Evolutionary conservation across 2,888 invertebrate genomes (phyloP).

Genomic region (Caenorhabditis sinica): DNA sequence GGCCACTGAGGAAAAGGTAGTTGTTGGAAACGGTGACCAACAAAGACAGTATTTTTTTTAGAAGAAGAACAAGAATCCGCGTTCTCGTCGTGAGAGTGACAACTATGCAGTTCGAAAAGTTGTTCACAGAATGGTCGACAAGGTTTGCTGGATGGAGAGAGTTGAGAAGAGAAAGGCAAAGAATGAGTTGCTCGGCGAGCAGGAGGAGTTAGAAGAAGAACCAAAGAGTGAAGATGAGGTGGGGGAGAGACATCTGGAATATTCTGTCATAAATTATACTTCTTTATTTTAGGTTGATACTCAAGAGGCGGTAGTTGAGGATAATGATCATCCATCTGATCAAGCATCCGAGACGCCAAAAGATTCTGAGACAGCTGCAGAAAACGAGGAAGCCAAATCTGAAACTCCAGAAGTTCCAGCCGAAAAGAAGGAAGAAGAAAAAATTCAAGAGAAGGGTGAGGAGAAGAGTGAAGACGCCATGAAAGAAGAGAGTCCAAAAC

Average conservation of each 20-base stretch:
- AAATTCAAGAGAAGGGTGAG: not conserved
- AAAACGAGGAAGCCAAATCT: not conserved
- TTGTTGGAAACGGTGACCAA: not conserved
- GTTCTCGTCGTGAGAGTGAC: conserved; percentile 61
- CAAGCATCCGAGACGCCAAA: conserved; percentile 13
- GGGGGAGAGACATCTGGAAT: not conserved
- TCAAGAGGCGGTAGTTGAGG: conserved; percentile 9
- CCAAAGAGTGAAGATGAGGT: conserved; percentile 57
- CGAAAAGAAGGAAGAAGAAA: not conserved
- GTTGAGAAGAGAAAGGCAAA: conserved; percentile 62
- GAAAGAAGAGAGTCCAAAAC: conserved; percentile 21
- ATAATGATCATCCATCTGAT: conserved; percentile 11
- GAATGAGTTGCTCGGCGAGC: conserved; percentile 50
- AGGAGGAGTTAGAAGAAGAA: conserved; percentile 48
- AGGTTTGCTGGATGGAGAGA: conserved; percentile 62
- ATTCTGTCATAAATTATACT: not conserved
- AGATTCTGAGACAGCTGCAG: conserved; percentile 48
- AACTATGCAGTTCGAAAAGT: conserved; percentile 65
- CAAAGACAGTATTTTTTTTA: too few relatives aligned
- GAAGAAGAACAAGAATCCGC: conserved; percentile 46
- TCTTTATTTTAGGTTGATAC: conserved; percentile 20
- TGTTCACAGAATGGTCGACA: conserved; percentile 60
- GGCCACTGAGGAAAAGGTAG: conserved; percentile 43
- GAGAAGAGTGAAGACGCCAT: too few relatives aligned
- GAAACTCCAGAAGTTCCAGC: conserved; percentile 3